phyloP scores from a whole-genome alignment of 1,140 invertebrate genomes.

The Brachionus koreanus region DNA sequence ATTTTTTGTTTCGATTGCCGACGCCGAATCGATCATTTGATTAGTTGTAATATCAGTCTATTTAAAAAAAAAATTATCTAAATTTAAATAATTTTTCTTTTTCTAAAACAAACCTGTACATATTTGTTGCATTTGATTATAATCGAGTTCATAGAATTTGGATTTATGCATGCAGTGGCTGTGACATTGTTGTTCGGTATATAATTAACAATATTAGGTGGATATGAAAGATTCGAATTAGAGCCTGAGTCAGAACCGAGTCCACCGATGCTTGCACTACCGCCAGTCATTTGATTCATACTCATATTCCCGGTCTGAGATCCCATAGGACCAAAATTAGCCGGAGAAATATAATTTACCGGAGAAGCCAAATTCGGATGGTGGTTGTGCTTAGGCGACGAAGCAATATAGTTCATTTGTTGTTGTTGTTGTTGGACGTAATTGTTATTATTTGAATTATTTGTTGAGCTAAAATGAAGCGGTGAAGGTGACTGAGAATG shows the following conservation, averaged over 20 bases:
- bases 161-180: neutral
- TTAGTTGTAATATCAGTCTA: slow-evolving; percentile 39
- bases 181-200: slow-evolving; percentile 18
- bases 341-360: slow-evolving; percentile 24
- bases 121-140: neutral
- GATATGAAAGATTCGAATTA: slow-evolving; percentile 39
- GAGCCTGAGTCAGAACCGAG: slow-evolving; percentile 33
- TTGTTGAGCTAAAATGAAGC: slow-evolving; percentile 33
- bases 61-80: neutral
- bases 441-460: neutral
- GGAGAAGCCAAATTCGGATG: slow-evolving; percentile 25
- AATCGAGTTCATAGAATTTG: neutral
- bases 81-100: neutral
- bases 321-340: neutral
- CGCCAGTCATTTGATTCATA: neutral
- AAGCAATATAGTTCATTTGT: neutral
- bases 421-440: slow-evolving; percentile 24
- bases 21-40: slow-evolving; percentile 42
- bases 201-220: slow-evolving; percentile 23
- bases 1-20: slow-evolving; percentile 42
- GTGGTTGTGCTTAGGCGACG: slow-evolving; percentile 26
- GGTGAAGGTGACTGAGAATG: slow-evolving; percentile 42
- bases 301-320: neutral
- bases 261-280: neutral
- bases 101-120: neutral